A percentile compares a stretch with the other conserved stretches of the same genome.
Conservation (phyloP, 2,888 invertebrate species). For the Lepeophtheirus nordmannii region DNA sequence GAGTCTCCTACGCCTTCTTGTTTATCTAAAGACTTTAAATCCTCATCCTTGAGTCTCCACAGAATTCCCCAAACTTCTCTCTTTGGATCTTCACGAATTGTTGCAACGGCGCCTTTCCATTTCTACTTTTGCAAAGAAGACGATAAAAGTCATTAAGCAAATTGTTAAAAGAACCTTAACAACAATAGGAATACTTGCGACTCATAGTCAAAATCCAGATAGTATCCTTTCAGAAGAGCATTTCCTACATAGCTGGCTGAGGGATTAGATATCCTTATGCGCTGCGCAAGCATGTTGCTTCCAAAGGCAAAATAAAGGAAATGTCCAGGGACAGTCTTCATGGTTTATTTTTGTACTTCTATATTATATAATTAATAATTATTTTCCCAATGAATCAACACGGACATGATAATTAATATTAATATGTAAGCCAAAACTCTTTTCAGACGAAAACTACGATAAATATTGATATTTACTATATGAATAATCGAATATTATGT, state of each 20-base stretch:
- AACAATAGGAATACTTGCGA: slow-evolving; percentile 3
- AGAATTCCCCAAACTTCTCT: slow-evolving; percentile 11
- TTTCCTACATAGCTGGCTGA: slow-evolving; percentile 3
- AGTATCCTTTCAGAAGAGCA: slow-evolving; percentile 1
- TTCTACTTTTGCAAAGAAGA: neutral
- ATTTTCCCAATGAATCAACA: too few species aligned
- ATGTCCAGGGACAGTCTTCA: neutral
- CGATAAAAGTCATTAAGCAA: neutral
- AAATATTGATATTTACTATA: too few species aligned
- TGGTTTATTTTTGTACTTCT: neutral
- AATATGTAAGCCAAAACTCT: too few species aligned
- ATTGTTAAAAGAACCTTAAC: neutral
- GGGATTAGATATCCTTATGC: slow-evolving; percentile 4
- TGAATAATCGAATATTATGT: too few species aligned
- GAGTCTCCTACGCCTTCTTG: slow-evolving; percentile 8
- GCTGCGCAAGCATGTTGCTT: slow-evolving; percentile 8
- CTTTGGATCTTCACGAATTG: neutral
- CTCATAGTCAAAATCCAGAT: neutral
- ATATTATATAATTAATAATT: too few species aligned
- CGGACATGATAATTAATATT: too few species aligned
- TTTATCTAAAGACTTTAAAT: slow-evolving; percentile 7
- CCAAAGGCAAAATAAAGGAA: slow-evolving; percentile 18
- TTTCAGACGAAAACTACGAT: too few species aligned
- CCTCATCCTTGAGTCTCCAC: slow-evolving; percentile 12
- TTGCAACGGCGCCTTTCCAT: slow-evolving; percentile 14